A percentile compares a stretch with the other conserved stretches of the same genome.
phyloP scores from a whole-genome alignment of 2,113 vertebrate species.

The Stercorarius parasiticus region DNA sequence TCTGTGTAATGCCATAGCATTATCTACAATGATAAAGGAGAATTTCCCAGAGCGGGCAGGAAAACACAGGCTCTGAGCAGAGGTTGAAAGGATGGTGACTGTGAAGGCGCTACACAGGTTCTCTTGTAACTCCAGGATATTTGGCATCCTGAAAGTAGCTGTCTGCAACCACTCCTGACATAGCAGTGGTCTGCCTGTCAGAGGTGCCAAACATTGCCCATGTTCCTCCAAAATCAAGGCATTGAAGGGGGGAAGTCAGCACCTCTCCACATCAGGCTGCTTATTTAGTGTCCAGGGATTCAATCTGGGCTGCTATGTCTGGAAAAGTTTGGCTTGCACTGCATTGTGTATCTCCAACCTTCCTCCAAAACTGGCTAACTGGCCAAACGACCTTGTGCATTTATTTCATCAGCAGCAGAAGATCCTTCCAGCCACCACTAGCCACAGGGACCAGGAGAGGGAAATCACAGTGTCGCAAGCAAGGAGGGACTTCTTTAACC shows the following conservation, averaged over 20 bases:
- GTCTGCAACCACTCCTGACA: neutral
- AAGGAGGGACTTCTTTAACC: neutral
- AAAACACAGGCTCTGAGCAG: neutral
- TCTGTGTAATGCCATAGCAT: neutral
- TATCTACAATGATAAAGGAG: neutral
- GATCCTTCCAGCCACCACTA: neutral
- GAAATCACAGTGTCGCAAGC: neutral
- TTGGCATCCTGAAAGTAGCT: neutral
- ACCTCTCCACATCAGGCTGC: neutral
- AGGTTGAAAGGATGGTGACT: neutral
- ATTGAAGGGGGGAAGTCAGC: rapidly evolving
- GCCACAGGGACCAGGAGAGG: neutral
- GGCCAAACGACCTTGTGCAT: neutral
- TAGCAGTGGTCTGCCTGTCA: neutral
- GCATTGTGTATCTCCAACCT: neutral
- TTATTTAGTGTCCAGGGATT: neutral
- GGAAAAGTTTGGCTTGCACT: neutral
- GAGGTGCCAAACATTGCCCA: neutral
- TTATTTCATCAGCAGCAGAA: neutral
- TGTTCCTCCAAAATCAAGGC: neutral
- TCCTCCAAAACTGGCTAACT: neutral
- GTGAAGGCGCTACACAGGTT: neutral
- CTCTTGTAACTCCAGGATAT: neutral
- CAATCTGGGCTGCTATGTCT: neutral
- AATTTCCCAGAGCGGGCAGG: neutral